Base-by-base conservation (phyloP, 2,797 vertebrate species). In the Limnodromus scolopaceus region DNA sequence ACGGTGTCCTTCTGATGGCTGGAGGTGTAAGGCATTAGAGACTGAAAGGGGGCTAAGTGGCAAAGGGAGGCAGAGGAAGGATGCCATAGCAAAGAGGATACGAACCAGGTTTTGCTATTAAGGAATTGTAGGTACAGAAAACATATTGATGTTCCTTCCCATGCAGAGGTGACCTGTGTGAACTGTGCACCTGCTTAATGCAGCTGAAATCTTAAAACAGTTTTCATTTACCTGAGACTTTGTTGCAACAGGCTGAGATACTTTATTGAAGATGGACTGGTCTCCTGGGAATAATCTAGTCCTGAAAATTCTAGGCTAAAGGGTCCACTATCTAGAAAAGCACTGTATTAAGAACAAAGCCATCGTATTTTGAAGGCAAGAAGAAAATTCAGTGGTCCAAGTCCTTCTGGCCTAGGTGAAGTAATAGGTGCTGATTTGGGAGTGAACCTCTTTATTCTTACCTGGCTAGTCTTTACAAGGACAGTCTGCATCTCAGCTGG, bases 161-260 rank as follows among this genome's bases (percentile, higher is more conserved):
- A 25, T 58, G 34, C 16, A 74, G 54, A 79, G 57, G 54, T 85
- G 75, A 69, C 68, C 54, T 74, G 10, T 58, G 49, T 93, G 87
- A 89, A 34, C 70, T 58, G 38, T 68, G 27, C 39, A 51, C 57
- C 71, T 92, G 48, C 57, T 92, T 92, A 86, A 89, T 94, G 94
- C 68, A 85, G n/a, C n/a, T 85, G 57, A 93, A 90, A 89, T 71
- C 61, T 71, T 75, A 53, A 82, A 92, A 38, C 32, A 68, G 32
- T 57, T 92, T 87, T 90, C 34, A 39, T 89, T 90, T 88, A 87
- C 65, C 63, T 87, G 38, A 91, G 90, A 53, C 41, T 87, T 89
- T 22, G 36, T 84, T 91, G 68, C 78, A 71, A 57, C 38, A 46
- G 54, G 60, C 61, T 41, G 49, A 89, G 41, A 51, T 76, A 54